Base-by-base conservation (phyloP, 1,140 invertebrate species). In the Caerostris darwini region DNA sequence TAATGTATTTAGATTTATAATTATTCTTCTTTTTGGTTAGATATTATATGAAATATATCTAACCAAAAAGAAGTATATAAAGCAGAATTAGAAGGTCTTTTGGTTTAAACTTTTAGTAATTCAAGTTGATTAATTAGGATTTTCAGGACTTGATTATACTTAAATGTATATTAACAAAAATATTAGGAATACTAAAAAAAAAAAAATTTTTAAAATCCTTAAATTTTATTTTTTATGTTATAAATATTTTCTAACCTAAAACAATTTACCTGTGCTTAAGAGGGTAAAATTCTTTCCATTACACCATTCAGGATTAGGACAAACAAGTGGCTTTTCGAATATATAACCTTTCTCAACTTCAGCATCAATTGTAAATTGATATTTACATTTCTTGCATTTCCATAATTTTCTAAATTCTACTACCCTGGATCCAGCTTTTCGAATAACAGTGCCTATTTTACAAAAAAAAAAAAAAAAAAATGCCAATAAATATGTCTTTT, bases 311-410 rank as follows among this genome's bases (percentile, higher is more conserved):
- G 93, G 93, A 86, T 92, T 94, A 57, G 94, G 90, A 71, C 94
- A 94, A 64, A 10, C n/a, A n/a, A 14, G 19, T 53, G 94, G 94
- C 56, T 94, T 93, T 57, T 90, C 67, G 77, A 56, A 85, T 12
- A 90, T 59, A 71, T 94, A 94, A 17, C 85, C 61, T 19, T 90
- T 58, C 14, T 94, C 82, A 10, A 93, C 81, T 81, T 90, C 90
- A 71, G 94, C 94, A 58, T 97, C 96, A 8, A 97, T 96, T 58
- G 96, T 95, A 95, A 97, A 97, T 12, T 97, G 95, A 96, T 97
- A 96, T 96, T 98, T 97, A 96, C 98, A 99, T 96, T 98, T 98
- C 64, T 96, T 96, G 96, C 98, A 99, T 5, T 97, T 96, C 96
- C 97, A 98, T 71, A 97, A 97, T 95, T 97, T 97, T 95, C 97